phyloP scores from a whole-genome alignment of 92 coral and sea anemone species.

The Zoanthus sansibaricus region DNA sequence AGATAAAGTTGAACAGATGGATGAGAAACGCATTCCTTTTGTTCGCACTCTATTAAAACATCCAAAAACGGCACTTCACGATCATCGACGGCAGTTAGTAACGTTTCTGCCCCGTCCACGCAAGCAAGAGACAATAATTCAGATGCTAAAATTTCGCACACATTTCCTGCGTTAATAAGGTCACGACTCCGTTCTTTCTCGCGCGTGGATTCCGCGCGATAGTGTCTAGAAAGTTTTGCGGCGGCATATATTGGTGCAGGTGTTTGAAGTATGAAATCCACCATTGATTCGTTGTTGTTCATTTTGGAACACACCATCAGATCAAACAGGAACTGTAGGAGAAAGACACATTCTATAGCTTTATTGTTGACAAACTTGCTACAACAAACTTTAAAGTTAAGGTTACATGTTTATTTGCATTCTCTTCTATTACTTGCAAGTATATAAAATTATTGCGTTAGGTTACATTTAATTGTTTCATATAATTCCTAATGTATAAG shows the following conservation, averaged over 20 bases:
- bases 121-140: slow-evolving; percentile 96
- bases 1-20: slow-evolving; percentile 96
- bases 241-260: slow-evolving; percentile 99
- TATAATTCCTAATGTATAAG: too few species aligned
- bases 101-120: slow-evolving; percentile 83
- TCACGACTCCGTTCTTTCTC: slow-evolving; percentile 97
- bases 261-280: slow-evolving; percentile 92
- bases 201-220: slow-evolving; percentile 87
- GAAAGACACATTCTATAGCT: neutral
- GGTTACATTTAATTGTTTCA: too few species aligned
- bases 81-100: slow-evolving; percentile 93
- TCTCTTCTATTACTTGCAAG: too few species aligned
- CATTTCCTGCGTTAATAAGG: slow-evolving; percentile 88
- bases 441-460: too few species aligned
- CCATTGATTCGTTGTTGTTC: slow-evolving; percentile 82
- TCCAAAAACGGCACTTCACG: slow-evolving; percentile 93
- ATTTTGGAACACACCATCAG: slow-evolving; percentile 96
- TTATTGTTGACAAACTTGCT: too few species aligned
- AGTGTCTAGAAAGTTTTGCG: slow-evolving; percentile 93
- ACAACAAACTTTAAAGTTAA: too few species aligned
- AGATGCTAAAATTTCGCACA: slow-evolving; percentile 93
- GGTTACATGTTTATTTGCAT: too few species aligned
- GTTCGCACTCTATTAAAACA: slow-evolving; percentile 93
- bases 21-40: slow-evolving; percentile 94
- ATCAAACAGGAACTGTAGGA: slow-evolving; percentile 85